phyloP scores from a whole-genome alignment of 30 jellyfish, hydroid and myxozoan genomes.

The Aurelia sp. region DNA sequence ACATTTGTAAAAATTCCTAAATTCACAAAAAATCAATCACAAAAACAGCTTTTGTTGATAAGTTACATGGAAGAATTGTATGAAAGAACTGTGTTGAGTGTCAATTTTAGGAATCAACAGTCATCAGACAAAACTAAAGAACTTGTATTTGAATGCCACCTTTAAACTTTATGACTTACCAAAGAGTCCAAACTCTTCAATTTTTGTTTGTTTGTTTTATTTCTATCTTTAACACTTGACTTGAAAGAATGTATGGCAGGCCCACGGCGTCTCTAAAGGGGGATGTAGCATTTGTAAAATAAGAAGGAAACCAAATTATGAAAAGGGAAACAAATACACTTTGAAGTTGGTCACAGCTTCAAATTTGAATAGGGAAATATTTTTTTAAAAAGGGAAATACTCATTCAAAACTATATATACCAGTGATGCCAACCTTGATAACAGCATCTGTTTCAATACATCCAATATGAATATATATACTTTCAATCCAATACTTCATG shows the following conservation, averaged over 20 bases:
- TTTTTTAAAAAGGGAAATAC: neutral
- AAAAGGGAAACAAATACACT: too few relatives aligned
- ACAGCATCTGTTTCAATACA: neutral
- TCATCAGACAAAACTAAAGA: neutral
- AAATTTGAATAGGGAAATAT: neutral
- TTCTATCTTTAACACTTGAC: neutral
- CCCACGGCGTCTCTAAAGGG: slow-evolving; percentile 14
- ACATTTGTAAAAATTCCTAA: too few relatives aligned
- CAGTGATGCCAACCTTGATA: neutral
- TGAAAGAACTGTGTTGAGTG: too few relatives aligned
- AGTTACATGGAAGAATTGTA: too few relatives aligned
- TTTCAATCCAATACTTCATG: neutral
- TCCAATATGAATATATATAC: neutral
- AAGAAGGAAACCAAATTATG: neutral
- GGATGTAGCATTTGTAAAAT: neutral
- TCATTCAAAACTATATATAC: too few relatives aligned
- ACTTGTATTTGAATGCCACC: neutral
- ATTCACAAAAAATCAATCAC: too few relatives aligned
- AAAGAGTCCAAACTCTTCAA: neutral
- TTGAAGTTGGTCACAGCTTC: too few relatives aligned
- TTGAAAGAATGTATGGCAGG: slow-evolving; percentile 12
- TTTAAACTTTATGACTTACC: too few relatives aligned
- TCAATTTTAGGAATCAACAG: neutral
- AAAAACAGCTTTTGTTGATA: too few relatives aligned
- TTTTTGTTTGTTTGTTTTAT: too few relatives aligned